Conservation (phyloP, 1,140 invertebrate genomes). For the Aphidius gifuensis region DNA sequence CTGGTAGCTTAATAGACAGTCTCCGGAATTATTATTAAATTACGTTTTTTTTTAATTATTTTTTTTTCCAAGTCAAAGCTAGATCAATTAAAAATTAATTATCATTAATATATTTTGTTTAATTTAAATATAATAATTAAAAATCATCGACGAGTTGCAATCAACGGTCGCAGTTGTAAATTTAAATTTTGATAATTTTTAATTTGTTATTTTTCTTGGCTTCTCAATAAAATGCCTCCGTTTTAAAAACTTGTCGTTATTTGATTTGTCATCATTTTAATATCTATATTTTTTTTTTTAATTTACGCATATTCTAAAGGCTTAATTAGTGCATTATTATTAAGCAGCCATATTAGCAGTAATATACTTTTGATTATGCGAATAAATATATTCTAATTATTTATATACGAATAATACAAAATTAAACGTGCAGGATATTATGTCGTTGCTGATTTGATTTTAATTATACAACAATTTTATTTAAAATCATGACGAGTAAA, state of each 20-base stretch:
- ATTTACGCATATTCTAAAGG: slow-evolving; percentile 35
- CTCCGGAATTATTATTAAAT: slow-evolving; percentile 15
- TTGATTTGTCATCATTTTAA: slow-evolving; percentile 11
- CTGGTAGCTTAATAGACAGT: slow-evolving; percentile 33
- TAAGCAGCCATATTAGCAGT: slow-evolving; percentile 43
- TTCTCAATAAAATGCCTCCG: slow-evolving; percentile 58
- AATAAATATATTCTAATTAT: slow-evolving; percentile 31
- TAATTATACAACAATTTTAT: neutral
- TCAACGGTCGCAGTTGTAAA: slow-evolving; percentile 8
- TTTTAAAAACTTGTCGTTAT: slow-evolving; percentile 30
- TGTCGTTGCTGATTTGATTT: slow-evolving; percentile 17
- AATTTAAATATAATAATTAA: neutral
- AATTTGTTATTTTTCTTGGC: slow-evolving; percentile 31
- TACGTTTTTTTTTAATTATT: neutral
- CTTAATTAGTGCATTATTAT: slow-evolving; percentile 39
- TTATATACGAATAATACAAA: slow-evolving; percentile 14
- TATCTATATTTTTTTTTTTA: slow-evolving; percentile 13
- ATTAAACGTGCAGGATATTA: neutral
- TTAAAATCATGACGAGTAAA: neutral
- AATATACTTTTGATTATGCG: slow-evolving; percentile 22
- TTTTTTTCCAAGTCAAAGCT: neutral
- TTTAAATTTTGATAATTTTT: neutral
- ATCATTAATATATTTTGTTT: neutral
- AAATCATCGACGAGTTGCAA: slow-evolving; percentile 9
- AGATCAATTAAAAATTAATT: slow-evolving; percentile 1